Percentiles rank a stretch among this genome's conserved stretches.
phyloP scores from a whole-genome alignment of 1,140 invertebrate genomes.

The Zaprionus ghesquierei region DNA sequence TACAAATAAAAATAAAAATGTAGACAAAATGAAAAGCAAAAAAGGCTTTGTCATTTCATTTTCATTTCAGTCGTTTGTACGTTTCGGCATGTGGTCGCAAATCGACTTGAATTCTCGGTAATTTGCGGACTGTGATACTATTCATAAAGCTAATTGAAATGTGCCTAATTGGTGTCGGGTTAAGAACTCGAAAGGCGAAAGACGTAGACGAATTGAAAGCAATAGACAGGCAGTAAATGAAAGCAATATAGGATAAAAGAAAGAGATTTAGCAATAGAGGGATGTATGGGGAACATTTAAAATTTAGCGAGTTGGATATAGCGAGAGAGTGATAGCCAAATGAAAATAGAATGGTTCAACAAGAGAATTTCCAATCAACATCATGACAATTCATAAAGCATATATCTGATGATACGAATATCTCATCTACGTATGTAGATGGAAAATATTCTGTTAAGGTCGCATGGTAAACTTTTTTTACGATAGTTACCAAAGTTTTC shows the following conservation, averaged over 20 bases:
- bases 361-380: neutral
- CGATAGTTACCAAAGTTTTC: neutral
- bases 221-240: neutral
- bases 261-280: neutral
- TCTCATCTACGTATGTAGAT: too few species aligned
- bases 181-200: neutral
- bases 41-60: constrained; percentile 45
- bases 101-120: neutral
- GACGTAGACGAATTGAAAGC: neutral
- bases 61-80: neutral
- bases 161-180: neutral
- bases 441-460: too few species aligned
- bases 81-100: neutral
- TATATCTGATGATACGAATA: too few species aligned
- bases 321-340: too few species aligned
- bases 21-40: constrained; percentile 29
- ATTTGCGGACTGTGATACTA: neutral
- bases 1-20: neutral
- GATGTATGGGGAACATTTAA: neutral
- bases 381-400: neutral
- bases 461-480: too few species aligned
- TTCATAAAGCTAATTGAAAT: neutral
- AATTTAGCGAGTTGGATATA: neutral
- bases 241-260: neutral
- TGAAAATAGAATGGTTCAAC: too few species aligned